Evolutionary conservation across 2,113 vertebrate species (phyloP).

Genomic region (Microcebus griseorufus): DNA sequence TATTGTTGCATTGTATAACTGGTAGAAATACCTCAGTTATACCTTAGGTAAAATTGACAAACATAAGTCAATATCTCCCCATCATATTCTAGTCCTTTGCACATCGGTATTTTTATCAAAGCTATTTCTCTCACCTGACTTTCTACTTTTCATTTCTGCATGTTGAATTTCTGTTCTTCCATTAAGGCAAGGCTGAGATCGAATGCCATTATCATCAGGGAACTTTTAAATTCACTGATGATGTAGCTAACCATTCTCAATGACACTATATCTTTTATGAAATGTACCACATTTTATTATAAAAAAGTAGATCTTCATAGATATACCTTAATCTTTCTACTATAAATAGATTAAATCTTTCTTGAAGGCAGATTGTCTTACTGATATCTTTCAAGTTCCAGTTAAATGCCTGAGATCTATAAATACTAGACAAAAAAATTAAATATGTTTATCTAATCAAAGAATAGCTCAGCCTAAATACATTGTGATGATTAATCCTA

Average conservation of each 20-base stretch:
- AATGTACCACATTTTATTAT: background rate
- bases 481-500: background rate
- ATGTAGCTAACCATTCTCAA: background rate
- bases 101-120: background rate
- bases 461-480: background rate
- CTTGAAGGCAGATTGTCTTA: background rate
- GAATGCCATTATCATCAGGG: background rate
- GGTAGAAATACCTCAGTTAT: background rate
- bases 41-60: background rate
- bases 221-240: background rate
- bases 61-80: background rate
- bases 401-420: background rate
- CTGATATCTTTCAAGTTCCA: background rate
- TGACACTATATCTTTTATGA: background rate
- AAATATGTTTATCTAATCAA: background rate
- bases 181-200: background rate
- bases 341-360: background rate
- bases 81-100: background rate
- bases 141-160: background rate
- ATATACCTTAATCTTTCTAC: background rate
- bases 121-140: background rate
- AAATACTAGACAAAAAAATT: background rate
- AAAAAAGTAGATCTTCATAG: background rate
- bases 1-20: no score
- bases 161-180: background rate